Conservation (phyloP, 2,888 invertebrate species). For the Amitus sp. region DNA sequence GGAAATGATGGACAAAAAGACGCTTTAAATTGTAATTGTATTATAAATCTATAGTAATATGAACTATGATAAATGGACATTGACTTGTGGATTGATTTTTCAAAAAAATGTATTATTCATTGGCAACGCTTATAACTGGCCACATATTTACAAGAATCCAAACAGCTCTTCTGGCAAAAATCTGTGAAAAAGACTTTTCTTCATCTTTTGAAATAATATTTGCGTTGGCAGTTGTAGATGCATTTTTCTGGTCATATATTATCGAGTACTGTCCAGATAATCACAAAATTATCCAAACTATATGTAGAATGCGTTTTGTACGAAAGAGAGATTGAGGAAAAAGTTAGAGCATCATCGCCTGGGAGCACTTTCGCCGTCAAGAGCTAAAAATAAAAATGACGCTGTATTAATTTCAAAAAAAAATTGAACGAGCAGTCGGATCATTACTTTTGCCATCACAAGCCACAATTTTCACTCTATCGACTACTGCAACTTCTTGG, state of each 20-base stretch:
- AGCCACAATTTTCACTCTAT: constrained; percentile 97
- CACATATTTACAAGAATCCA: not conserved
- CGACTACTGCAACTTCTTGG: constrained; percentile 90
- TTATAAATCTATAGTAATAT: too few relatives aligned
- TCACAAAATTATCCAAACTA: not conserved
- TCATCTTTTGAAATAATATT: too few relatives aligned
- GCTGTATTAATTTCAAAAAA: not conserved
- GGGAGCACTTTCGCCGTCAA: constrained; percentile 56
- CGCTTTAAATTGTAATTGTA: too few relatives aligned
- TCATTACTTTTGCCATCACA: constrained; percentile 94
- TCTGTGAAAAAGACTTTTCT: too few relatives aligned
- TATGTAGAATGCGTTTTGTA: not conserved
- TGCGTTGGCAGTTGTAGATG: too few relatives aligned
- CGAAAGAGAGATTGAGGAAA: not conserved
- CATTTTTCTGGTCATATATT: too few relatives aligned
- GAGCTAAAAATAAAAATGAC: constrained; percentile 46
- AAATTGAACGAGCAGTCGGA: too few relatives aligned
- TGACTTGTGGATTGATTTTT: too few relatives aligned
- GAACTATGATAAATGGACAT: too few relatives aligned
- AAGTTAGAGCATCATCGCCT: constrained; percentile 53
- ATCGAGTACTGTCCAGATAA: too few relatives aligned
- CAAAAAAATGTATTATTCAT: not conserved
- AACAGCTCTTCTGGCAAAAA: too few relatives aligned
- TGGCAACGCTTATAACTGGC: not conserved
- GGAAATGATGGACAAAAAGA: constrained; percentile 14